Percentiles rank a stretch among this genome's conserved stretches.
Evolutionary conservation across 2,113 vertebrate genomes (phyloP).

Genomic region (Neopipo cinnamomea): DNA sequence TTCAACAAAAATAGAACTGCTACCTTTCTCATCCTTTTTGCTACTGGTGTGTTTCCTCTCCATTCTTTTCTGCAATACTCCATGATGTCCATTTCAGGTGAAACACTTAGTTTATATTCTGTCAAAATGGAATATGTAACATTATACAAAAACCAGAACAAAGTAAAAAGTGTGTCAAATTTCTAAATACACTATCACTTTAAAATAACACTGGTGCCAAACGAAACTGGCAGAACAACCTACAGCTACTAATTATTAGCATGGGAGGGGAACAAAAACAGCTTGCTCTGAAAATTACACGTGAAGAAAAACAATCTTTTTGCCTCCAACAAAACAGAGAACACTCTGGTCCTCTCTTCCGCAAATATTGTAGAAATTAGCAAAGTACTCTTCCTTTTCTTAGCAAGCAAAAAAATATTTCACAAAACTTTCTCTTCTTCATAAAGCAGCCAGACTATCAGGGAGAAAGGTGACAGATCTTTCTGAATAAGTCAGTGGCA

Average conservation of each 20-base stretch:
- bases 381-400: background rate
- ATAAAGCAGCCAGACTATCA: background rate
- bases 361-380: background rate
- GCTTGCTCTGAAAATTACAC: background rate
- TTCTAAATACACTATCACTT: background rate
- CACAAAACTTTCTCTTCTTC: background rate
- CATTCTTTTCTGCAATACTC: slow-evolving; percentile 90
- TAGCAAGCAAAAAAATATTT: background rate
- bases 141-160: background rate
- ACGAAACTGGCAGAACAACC: background rate
- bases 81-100: slow-evolving; percentile 84
- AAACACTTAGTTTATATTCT: slow-evolving; percentile 80
- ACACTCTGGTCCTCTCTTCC: background rate
- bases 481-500: background rate
- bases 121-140: background rate
- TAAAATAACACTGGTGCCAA: background rate
- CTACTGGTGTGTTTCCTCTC: slow-evolving; percentile 89
- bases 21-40: slow-evolving; percentile 89
- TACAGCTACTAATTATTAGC: background rate
- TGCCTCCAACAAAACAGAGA: background rate
- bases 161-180: background rate
- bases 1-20: background rate
- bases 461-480: background rate
- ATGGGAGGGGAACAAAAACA: background rate
- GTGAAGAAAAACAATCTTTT: background rate